phyloP scores from a whole-genome alignment of 2,113 vertebrate species.

The Hypanus sabinus region DNA sequence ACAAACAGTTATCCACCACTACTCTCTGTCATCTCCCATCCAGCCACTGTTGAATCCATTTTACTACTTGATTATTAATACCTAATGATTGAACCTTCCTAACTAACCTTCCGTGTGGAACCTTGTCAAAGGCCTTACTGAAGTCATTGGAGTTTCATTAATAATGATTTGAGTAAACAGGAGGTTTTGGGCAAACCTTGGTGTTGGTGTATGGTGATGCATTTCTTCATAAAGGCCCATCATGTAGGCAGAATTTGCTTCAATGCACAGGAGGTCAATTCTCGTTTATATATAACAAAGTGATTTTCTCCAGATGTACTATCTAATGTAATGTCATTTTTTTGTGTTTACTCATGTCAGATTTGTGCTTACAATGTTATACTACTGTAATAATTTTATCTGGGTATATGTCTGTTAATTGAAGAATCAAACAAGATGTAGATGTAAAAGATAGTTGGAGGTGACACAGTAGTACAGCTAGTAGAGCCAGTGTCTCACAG shows the following conservation, averaged over 20 bases:
- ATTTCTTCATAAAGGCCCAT: not conserved
- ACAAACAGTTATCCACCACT: too few relatives aligned
- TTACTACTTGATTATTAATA: too few relatives aligned
- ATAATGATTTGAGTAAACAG: not conserved
- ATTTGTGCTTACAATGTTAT: not conserved
- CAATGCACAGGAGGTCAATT: not conserved
- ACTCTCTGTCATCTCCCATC: too few relatives aligned
- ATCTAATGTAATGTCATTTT: not conserved
- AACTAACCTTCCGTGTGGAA: too few relatives aligned
- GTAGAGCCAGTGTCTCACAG: too few relatives aligned
- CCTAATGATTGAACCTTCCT: too few relatives aligned
- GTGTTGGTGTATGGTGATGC: too few relatives aligned
- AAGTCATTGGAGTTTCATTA: not conserved
- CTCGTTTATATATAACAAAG: not conserved
- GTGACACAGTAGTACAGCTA: too few relatives aligned
- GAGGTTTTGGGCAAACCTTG: not conserved
- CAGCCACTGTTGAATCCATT: too few relatives aligned
- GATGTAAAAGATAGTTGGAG: not conserved
- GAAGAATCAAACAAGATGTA: not conserved
- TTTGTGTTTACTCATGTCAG: not conserved
- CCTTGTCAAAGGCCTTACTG: too few relatives aligned
- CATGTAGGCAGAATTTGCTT: not conserved
- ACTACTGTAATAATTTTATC: not conserved
- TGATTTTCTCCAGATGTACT: not conserved
- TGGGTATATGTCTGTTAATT: not conserved